phyloP scores from a whole-genome alignment of 2,113 vertebrate species.

The Paradoxurus hermaphroditus region DNA sequence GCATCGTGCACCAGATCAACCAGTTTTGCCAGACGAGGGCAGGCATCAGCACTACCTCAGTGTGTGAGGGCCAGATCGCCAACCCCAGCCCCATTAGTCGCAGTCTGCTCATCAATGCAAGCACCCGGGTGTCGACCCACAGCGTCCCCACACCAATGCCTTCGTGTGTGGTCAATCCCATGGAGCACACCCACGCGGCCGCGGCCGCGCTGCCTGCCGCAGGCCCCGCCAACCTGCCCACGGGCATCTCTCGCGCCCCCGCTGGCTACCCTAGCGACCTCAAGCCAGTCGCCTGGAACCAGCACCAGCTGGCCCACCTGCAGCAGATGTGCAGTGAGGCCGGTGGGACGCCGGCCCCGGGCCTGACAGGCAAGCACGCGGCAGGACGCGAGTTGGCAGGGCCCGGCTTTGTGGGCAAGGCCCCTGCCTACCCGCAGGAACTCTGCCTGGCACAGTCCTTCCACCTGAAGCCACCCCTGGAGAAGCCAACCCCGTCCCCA shows the following conservation, averaged over 20 bases:
- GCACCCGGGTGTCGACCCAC: constrained; percentile 96
- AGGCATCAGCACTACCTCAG: constrained; percentile 93
- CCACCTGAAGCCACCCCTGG: constrained; percentile 92
- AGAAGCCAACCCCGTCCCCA: constrained; percentile 95
- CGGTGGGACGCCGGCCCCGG: constrained; percentile 83
- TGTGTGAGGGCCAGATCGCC: constrained; percentile 99
- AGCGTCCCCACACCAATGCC: constrained; percentile 85
- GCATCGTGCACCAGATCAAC: constrained; percentile 99
- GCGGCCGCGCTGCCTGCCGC: constrained; percentile 83
- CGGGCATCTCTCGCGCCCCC: constrained; percentile 91
- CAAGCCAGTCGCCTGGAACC: constrained; percentile 94
- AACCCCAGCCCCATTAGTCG: constrained; percentile 99
- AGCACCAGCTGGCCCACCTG: constrained; percentile 94
- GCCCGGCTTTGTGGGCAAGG: constrained; percentile 90
- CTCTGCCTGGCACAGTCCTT: constrained; percentile 96
- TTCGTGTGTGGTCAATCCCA: constrained; percentile 92
- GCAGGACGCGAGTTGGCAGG: constrained; percentile 86
- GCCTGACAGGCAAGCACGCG: constrained; percentile 88
- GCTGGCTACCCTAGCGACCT: constrained; percentile 91
- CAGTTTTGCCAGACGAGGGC: constrained; percentile 98
- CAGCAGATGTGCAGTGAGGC: constrained; percentile 92
- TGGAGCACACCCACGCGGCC: constrained; percentile 88
- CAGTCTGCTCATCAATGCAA: constrained; percentile 98
- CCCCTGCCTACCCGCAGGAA: constrained; percentile 92
- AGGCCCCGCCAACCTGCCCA: constrained; percentile 84